phyloP scores from a whole-genome alignment of 2,888 invertebrate species.

The Noctua fimbriata region DNA sequence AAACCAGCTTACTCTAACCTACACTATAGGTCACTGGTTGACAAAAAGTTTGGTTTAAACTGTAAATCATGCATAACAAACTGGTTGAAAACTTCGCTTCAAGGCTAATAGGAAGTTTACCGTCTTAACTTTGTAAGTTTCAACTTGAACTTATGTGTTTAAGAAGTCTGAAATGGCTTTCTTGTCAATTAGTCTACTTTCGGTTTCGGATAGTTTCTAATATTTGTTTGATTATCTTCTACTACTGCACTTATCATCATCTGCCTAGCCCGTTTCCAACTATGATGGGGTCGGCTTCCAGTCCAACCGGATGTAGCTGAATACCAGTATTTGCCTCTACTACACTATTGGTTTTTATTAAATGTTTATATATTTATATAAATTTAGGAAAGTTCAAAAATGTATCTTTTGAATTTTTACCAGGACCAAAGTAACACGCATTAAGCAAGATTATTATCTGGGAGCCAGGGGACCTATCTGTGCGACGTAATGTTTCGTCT shows the following conservation, averaged over 20 bases:
- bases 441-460: too few species aligned
- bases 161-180: conserved; percentile 27
- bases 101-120: conserved; percentile 60
- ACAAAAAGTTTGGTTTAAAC: conserved; percentile 56
- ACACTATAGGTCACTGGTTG: conserved; percentile 32
- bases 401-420: background rate
- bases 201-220: background rate
- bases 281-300: background rate
- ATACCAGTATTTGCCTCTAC: background rate
- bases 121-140: conserved; percentile 50
- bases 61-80: conserved; percentile 55
- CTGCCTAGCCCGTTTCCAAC: background rate
- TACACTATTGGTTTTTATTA: too few species aligned
- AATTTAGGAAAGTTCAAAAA: background rate
- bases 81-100: conserved; percentile 55
- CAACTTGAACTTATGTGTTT: conserved; percentile 41
- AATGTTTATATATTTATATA: too few species aligned
- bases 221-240: background rate
- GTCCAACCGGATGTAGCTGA: background rate
- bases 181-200: conserved; percentile 28
- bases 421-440: background rate
- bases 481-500: background rate
- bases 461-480: background rate
- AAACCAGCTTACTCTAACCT: conserved; percentile 9
- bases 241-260: background rate